Conservation (phyloP, 2,797 vertebrate genomes). For the Martes flavigula region DNA sequence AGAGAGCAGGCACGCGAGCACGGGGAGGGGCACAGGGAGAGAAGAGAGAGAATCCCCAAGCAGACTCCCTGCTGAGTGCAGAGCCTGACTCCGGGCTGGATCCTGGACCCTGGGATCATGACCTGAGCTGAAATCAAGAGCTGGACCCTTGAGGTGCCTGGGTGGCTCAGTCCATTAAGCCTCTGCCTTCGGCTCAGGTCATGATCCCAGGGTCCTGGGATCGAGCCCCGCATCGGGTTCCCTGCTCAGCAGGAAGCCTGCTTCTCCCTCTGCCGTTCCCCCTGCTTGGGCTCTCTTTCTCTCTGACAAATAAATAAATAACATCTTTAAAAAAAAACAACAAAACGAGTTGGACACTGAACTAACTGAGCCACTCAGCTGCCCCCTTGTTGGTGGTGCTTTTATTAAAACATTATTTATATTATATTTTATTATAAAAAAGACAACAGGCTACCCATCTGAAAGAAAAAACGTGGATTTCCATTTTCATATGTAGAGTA, state of each 20-base stretch:
- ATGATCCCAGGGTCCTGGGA: too few species aligned
- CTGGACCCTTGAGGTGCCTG: too few species aligned
- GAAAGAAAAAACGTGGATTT: background rate
- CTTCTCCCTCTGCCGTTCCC: too few species aligned
- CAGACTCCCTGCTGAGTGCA: background rate
- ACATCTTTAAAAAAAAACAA: too few species aligned
- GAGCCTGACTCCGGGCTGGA: background rate
- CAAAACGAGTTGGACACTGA: rapidly evolving
- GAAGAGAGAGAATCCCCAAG: background rate
- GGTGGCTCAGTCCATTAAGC: too few species aligned
- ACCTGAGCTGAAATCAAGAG: background rate
- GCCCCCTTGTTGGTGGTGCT: background rate
- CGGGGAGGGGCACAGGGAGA: background rate
- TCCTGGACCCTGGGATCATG: background rate
- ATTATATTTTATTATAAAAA: too few species aligned
- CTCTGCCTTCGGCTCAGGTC: too few species aligned
- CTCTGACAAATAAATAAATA: too few species aligned
- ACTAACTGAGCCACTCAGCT: background rate
- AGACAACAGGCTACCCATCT: background rate
- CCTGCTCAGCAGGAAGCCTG: too few species aligned
- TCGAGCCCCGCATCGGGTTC: too few species aligned
- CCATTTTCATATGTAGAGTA: background rate
- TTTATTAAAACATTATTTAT: background rate
- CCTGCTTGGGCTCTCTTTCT: too few species aligned
- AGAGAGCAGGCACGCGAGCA: background rate